Base-by-base conservation (phyloP, 92 coral and sea anemone genomes). In the Scolanthus callimorphus region DNA sequence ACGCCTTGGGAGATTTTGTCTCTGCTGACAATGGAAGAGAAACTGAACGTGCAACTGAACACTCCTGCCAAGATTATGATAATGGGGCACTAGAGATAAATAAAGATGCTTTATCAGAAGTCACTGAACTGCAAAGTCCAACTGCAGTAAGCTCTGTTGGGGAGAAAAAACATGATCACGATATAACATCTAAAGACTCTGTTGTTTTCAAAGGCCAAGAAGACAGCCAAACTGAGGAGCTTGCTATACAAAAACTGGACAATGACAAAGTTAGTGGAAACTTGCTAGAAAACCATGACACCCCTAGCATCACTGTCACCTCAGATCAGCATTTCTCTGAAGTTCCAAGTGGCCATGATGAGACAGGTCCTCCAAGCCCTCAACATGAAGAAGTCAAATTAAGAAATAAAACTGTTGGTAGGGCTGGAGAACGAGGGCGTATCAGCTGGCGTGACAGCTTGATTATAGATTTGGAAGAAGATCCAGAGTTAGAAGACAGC, bases 381-480 rank as follows among this genome's bases (percentile, higher is more conserved):
- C 27, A n/a, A 8, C 44, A 25, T 24, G 25, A 29, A 22, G 22
- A 27, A 43, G 51, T 27, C 31, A 62, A 44, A 1, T 45, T 65
- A 27, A 43, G 39, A 28, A 50, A 45, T 17, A 55, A 61, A 46
- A 25, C 24, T 26, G 47, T 50, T 1, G 39, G 20, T 21, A 57
- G 57, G 17, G 55, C 51, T 37, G 75, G 62, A 0, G 26, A 64
- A 20, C 29, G 60, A 44, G 78, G 68, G 20, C 41, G 41, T 15
- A 34, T 34, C 41, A 70, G 76, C 30, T 92, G 98, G 98, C 73
- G 98, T 19, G 61, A 73, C 11, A 88, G 94, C 51, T 67, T 92
- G 66, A 80, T 92, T 24, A 58, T 83, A 51, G 98, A 92, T 68
- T 59, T 92, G 59, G 90, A 92, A 4, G 70, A 69, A 30, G 90